Conservation (phyloP, 2,888 invertebrate genomes). For the Phengaris arion region DNA sequence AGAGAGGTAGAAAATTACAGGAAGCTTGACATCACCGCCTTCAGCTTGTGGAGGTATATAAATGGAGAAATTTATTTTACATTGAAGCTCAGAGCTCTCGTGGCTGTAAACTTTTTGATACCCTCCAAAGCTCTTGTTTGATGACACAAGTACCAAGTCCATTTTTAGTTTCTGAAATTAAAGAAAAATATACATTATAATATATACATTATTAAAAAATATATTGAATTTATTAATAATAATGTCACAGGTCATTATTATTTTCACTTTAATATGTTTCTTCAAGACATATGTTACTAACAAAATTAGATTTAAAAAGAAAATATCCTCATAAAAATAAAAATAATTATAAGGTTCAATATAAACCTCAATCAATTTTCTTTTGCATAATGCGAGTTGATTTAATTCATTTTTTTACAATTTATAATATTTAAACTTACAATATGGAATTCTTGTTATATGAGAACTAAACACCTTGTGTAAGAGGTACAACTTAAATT, state of each 20-base stretch:
- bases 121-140: conserved; percentile 89
- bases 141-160: conserved; percentile 81
- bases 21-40: conserved; percentile 81
- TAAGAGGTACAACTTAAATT: too few relatives aligned
- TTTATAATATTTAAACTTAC: too few relatives aligned
- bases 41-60: conserved; percentile 90
- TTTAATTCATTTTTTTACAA: too few relatives aligned
- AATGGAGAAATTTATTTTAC: conserved; percentile 95
- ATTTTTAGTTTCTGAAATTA: conserved; percentile 50
- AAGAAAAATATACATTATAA: neutral
- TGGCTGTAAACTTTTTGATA: conserved; percentile 91
- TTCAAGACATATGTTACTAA: too few relatives aligned
- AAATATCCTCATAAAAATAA: too few relatives aligned
- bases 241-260: neutral
- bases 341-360: too few relatives aligned
- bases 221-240: neutral
- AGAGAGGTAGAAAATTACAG: conserved; percentile 94
- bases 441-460: too few relatives aligned
- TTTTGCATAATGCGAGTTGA: too few relatives aligned
- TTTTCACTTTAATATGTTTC: too few relatives aligned
- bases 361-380: too few relatives aligned
- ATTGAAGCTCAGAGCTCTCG: conserved; percentile 87
- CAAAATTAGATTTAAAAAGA: too few relatives aligned
- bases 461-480: too few relatives aligned
- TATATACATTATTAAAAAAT: neutral